Evolutionary conservation across 1,140 invertebrate genomes (phyloP).

Genomic region (Hestina assimilis): DNA sequence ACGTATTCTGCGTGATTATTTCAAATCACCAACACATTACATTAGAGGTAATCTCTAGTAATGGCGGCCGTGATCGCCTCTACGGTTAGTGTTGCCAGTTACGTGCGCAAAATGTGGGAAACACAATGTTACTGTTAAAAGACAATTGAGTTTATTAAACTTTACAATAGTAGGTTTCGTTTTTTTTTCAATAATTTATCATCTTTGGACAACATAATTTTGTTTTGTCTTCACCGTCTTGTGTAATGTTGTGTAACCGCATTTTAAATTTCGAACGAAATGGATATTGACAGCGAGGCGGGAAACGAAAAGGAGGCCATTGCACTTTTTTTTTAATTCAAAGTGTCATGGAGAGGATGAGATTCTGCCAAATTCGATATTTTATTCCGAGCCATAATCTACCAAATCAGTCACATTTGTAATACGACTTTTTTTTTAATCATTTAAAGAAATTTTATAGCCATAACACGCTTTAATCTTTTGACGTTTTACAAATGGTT

Average conservation of each 20-base stretch:
- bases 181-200: not conserved
- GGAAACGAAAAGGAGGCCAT: conserved; percentile 52
- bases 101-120: conserved; percentile 49
- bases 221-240: conserved; percentile 2
- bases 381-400: conserved; percentile 39
- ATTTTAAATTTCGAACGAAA: conserved; percentile 26
- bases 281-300: conserved; percentile 58
- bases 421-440: conserved; percentile 20
- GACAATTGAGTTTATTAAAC: conserved; percentile 17
- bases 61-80: conserved; percentile 58
- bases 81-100: conserved; percentile 57
- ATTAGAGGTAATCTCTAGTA: conserved; percentile 72
- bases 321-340: conserved; percentile 53
- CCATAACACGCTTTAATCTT: conserved; percentile 22
- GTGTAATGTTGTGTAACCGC: conserved; percentile 4
- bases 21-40: conserved; percentile 73
- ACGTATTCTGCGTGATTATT: conserved; percentile 72
- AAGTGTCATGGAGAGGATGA: conserved; percentile 46
- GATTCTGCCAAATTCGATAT: conserved; percentile 48
- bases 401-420: conserved; percentile 43
- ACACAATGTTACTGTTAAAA: conserved; percentile 31
- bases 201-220: not conserved
- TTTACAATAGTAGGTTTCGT: too few species aligned
- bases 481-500: conserved; percentile 24
- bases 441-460: conserved; percentile 26